Conservation (phyloP, 2,888 invertebrate genomes). For the Oxyscelio sp. region DNA sequence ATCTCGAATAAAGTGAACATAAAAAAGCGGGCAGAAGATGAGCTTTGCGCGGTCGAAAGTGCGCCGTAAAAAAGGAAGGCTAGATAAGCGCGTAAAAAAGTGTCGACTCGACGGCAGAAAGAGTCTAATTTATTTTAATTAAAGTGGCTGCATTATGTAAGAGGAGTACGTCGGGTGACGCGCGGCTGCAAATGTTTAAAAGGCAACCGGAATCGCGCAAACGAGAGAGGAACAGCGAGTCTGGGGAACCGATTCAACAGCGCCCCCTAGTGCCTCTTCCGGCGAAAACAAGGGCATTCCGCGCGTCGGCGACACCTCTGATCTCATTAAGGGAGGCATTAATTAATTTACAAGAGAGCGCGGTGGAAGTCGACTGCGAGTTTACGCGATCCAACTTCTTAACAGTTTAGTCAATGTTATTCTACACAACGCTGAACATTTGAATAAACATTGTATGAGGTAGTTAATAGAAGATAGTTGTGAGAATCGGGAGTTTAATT, state of each 20-base stretch:
- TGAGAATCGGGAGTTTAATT: too few relatives aligned
- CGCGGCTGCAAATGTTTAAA: slow-evolving; percentile 85
- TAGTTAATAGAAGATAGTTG: too few relatives aligned
- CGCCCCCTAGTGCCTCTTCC: slow-evolving; percentile 62
- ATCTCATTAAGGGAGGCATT: too few relatives aligned
- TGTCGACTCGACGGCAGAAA: slow-evolving; percentile 72
- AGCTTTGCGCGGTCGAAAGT: slow-evolving; percentile 80
- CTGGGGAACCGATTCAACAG: slow-evolving; percentile 81
- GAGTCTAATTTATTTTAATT: slow-evolving; percentile 88
- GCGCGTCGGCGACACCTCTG: slow-evolving; percentile 85
- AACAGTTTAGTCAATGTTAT: too few relatives aligned
- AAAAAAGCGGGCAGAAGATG: too few relatives aligned
- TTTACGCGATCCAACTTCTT: too few relatives aligned
- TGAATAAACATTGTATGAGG: too few relatives aligned
- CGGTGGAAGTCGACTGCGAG: too few relatives aligned
- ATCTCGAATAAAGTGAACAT: too few relatives aligned
- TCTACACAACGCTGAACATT: too few relatives aligned
- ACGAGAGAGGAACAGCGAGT: slow-evolving; percentile 75
- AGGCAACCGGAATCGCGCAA: slow-evolving; percentile 79
- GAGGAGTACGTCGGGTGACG: slow-evolving; percentile 81
- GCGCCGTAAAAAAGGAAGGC: slow-evolving; percentile 75
- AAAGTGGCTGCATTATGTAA: slow-evolving; percentile 88
- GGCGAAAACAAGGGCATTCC: slow-evolving; percentile 81
- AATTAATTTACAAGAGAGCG: too few relatives aligned
- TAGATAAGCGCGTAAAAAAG: slow-evolving; percentile 72